A percentile compares a stretch with the other conserved stretches of the same genome.
These are phyloP conservation scores for Meriones unguiculatus DNA, from an alignment of 2,113 vertebrate species.

Conservation along the genomic window DNA sequence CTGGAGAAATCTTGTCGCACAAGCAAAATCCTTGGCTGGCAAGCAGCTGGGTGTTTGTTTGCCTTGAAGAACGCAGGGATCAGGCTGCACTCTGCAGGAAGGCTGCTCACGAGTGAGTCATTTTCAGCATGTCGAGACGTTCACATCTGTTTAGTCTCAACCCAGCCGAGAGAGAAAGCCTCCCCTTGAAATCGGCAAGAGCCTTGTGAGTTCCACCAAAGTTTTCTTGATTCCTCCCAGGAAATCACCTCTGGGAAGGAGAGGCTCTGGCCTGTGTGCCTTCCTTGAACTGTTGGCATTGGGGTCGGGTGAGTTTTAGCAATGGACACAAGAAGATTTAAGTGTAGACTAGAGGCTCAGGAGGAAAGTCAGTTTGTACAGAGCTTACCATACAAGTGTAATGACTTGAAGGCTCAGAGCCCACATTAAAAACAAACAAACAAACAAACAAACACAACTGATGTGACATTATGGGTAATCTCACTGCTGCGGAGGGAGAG, in stretches of 20 bases:
- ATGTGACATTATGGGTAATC: neutral
- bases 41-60: neutral
- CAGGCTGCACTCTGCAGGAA: neutral
- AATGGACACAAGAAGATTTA: neutral
- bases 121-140: neutral
- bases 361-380: neutral
- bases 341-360: neutral
- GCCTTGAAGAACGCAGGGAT: neutral
- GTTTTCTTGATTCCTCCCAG: neutral
- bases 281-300: neutral
- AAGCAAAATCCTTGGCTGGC: neutral
- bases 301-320: neutral
- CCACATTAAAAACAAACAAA: neutral
- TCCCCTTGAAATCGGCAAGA: neutral
- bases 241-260: neutral
- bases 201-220: neutral
- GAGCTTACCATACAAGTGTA: neutral
- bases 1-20: neutral
- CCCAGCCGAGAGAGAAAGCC: neutral
- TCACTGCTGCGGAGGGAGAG: neutral
- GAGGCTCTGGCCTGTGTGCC: neutral
- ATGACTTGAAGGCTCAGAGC: neutral
- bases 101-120: neutral
- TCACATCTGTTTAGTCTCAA: slow-evolving; percentile 12
- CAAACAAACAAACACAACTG: neutral